Base-by-base conservation (phyloP, 2,797 vertebrate genomes). In the Knipowitschia caucasica region DNA sequence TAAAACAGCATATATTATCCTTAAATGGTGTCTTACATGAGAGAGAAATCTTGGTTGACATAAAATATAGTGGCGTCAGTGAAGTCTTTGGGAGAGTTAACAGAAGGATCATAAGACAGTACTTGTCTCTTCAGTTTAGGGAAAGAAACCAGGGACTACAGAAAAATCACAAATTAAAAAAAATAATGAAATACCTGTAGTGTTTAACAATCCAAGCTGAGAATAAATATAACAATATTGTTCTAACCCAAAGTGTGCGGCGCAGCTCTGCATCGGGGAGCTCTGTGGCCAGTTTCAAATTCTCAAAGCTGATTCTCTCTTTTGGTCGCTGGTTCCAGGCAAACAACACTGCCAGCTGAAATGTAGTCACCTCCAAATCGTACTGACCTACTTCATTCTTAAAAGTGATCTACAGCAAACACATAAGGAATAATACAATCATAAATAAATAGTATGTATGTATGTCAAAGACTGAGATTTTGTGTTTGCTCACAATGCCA, bases 241-340 rank as follows among this genome's bases (percentile, higher is more conserved):
- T 7, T 67, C 80, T 71, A 44, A 86, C 95, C 95, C 95, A 98
- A 78, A 98, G 93, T 47, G 95, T 98, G 73, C 96, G 92, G 67
- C 96, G 92, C 52, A 98, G 92, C 81, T 98, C 96, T 29, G 96
- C 96, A 60, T 98, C 96, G 27, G 96, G 95, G 26, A 98, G 92
- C 79, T 98, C 96, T 5, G 96, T 96, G 75, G 95, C 96, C 84
- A 98, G 87, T 82, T 98, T 98, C 46, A 98, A 91, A 85, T 98
- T 98, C 89, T 98, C 96, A 78, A 98, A 98, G 86, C 93, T 97
- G 88, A 98, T 98, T 72, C 91, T 93, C 84, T 98, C 96, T 86
- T 93, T 89, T n/a, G 95, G 95, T 86, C 96, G 92, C 92, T 98
- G 96, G 91, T 98, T 98, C 96, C 96, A 98, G 0, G 95, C 95